These are phyloP conservation scores for Oncorhynchus nerka DNA, from an alignment of 2,113 vertebrate genomes.

Conservation along the genomic window DNA sequence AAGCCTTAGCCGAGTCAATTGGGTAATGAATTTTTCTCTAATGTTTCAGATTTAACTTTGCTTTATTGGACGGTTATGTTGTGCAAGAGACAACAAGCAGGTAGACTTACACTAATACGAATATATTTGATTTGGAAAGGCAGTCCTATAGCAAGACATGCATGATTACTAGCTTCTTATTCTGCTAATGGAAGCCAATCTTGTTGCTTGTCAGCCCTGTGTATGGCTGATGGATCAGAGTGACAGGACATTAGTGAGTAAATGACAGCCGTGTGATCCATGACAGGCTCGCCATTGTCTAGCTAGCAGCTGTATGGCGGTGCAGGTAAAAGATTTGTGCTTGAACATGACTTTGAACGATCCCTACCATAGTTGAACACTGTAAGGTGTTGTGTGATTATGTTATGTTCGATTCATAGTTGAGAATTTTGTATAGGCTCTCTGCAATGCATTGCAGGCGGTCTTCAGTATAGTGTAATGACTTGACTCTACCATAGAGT, in stretches of 20 bases:
- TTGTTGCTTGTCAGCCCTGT: no score
- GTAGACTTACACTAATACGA: slow-evolving; percentile 7
- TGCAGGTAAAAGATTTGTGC: no score
- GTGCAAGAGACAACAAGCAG: slow-evolving; percentile 21
- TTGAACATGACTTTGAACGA: no score
- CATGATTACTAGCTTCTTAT: slow-evolving; percentile 28
- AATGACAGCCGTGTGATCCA: slow-evolving; percentile 35
- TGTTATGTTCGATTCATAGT: no score
- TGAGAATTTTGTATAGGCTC: no score
- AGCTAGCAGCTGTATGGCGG: not conserved
- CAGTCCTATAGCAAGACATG: slow-evolving; percentile 12
- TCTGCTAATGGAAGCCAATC: no score
- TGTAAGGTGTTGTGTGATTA: no score
- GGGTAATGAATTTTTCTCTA: not conserved
- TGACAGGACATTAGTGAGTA: slow-evolving; percentile 7
- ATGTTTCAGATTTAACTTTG: slow-evolving; percentile 6
- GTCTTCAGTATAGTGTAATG: slow-evolving; percentile 30
- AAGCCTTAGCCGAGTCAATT: not conserved
- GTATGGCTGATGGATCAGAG: no score
- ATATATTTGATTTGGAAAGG: slow-evolving; percentile 39
- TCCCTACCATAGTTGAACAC: no score
- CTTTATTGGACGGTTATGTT: slow-evolving; percentile 5
- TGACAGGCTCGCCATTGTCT: slow-evolving; percentile 10
- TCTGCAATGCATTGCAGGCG: no score
- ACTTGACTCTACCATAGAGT: slow-evolving; percentile 55